These are phyloP conservation scores for Upupa epops DNA, from an alignment of 2,113 vertebrate genomes.

Conservation along the genomic window DNA sequence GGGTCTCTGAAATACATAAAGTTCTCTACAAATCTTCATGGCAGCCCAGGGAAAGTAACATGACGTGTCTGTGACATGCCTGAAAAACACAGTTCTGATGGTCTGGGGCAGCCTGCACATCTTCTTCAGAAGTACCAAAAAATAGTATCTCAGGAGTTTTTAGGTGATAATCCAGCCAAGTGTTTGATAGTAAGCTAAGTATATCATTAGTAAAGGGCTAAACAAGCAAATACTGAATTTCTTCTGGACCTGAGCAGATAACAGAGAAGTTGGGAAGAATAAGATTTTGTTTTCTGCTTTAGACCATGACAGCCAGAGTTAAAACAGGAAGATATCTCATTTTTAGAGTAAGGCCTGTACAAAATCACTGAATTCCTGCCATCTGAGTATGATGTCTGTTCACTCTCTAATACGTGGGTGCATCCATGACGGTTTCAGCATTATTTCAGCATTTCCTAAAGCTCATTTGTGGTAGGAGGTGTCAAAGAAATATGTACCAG, in stretches of 20 bases:
- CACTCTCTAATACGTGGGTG: neutral
- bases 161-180: neutral
- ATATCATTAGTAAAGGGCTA: neutral
- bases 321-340: neutral
- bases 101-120: neutral
- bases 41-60: neutral
- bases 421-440: neutral
- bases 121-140: neutral
- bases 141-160: neutral
- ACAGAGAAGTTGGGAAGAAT: neutral
- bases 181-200: neutral
- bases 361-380: neutral
- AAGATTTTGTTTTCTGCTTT: neutral
- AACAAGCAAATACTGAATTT: neutral
- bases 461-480: neutral
- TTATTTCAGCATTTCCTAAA: neutral
- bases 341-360: neutral
- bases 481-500: neutral
- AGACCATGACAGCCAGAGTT: neutral
- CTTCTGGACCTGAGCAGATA: neutral
- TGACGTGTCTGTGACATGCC: neutral
- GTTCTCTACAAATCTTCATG: neutral
- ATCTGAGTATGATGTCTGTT: neutral
- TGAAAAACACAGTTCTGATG: neutral
- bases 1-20: neutral